phyloP scores from a whole-genome alignment of 2,888 invertebrate genomes.

The Drosophila siamana region DNA sequence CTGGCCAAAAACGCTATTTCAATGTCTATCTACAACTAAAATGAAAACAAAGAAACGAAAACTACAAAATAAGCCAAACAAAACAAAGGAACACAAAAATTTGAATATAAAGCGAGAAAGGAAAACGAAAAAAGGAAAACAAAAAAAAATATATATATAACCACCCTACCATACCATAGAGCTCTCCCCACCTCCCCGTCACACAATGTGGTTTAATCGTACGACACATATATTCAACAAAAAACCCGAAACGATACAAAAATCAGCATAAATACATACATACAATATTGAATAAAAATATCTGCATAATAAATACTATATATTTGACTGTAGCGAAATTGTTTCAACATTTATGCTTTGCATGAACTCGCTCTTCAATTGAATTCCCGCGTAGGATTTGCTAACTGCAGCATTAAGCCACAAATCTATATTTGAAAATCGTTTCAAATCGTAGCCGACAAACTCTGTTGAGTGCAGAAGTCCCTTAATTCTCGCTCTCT shows the following conservation, averaged over 20 bases:
- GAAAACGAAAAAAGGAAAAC: constrained; percentile 4
- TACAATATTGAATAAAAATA: background rate
- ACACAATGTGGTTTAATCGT: constrained; percentile 14
- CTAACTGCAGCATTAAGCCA: too few species aligned
- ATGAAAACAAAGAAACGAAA: background rate
- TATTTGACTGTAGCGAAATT: constrained; percentile 13
- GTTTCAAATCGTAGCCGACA: too few species aligned
- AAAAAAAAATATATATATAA: constrained; percentile 12
- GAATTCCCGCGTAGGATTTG: background rate
- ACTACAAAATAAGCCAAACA: constrained; percentile 36
- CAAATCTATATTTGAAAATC: too few species aligned
- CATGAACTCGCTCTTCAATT: background rate
- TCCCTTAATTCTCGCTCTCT: background rate
- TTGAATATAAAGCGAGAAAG: background rate
- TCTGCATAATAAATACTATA: constrained; percentile 31
- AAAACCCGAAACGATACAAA: constrained; percentile 15
- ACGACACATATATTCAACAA: constrained; percentile 4
- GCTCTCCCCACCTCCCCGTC: constrained; percentile 19
- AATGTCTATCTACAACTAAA: constrained; percentile 66
- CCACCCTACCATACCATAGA: constrained; percentile 17
- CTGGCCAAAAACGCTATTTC: constrained; percentile 63
- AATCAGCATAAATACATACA: constrained; percentile 28
- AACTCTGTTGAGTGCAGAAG: background rate
- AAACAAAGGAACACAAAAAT: background rate
- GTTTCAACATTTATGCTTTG: background rate